These are phyloP conservation scores for Leptothorax acervorum DNA, from an alignment of 2,888 invertebrate genomes.

Conservation along the genomic window DNA sequence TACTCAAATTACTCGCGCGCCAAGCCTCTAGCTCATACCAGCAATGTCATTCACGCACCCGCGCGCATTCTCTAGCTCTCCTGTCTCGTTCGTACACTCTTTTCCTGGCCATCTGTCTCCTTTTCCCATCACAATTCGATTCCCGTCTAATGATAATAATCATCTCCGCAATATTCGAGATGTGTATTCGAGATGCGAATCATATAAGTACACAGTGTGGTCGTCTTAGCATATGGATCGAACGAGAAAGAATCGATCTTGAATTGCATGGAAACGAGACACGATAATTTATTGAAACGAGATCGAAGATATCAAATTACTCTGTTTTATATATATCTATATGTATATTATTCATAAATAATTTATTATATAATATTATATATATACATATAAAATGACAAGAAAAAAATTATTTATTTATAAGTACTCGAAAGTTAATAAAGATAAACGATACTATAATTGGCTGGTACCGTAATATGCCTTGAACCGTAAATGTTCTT, in stretches of 20 bases:
- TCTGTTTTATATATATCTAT: neutral
- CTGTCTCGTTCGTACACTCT: slow-evolving; percentile 60
- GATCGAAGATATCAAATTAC: neutral
- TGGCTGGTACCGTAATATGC: neutral
- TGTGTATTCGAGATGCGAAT: neutral
- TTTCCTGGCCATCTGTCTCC: neutral
- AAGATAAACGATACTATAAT: neutral
- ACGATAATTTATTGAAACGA: neutral
- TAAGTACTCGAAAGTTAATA: neutral
- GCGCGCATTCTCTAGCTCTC: slow-evolving; percentile 41
- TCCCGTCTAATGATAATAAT: slow-evolving; percentile 32
- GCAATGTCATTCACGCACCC: slow-evolving; percentile 54
- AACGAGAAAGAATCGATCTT: slow-evolving; percentile 9
- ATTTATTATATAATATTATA: neutral
- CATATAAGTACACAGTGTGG: neutral
- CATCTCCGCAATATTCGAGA: slow-evolving; percentile 5
- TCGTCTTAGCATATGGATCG: neutral
- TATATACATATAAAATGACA: neutral
- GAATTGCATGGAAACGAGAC: neutral
- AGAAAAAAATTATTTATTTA: neutral
- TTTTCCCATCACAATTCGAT: slow-evolving; percentile 26
- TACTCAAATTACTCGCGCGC: slow-evolving; percentile 83
- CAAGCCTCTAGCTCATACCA: slow-evolving; percentile 72
- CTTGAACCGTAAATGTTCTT: neutral
- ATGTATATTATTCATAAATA: neutral